Evolutionary conservation across 2,888 invertebrate genomes (phyloP).

Genomic region (Xanthostigma xanthostigma): DNA sequence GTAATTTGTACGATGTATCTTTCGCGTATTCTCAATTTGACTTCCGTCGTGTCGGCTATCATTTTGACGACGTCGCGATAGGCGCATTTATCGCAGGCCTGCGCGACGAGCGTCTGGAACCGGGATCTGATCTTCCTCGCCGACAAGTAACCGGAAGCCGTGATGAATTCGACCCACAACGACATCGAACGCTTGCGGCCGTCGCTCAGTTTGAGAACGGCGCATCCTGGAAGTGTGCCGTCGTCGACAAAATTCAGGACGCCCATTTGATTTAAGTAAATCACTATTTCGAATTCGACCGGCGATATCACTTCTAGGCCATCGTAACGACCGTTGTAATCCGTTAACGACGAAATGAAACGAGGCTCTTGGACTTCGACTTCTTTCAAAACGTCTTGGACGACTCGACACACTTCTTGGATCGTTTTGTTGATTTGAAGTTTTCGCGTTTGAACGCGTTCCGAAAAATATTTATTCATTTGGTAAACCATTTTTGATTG

Average conservation of each 20-base stretch:
- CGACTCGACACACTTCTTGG: conserved; percentile 79
- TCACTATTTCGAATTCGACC: conserved; percentile 84
- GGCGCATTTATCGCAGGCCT: conserved; percentile 84
- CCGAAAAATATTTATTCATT: conserved; percentile 85
- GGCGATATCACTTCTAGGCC: conserved; percentile 89
- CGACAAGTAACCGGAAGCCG: conserved; percentile 86
- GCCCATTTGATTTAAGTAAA: conserved; percentile 95
- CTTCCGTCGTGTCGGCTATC: conserved; percentile 88
- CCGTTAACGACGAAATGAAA: conserved; percentile 80
- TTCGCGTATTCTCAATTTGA: conserved; percentile 75
- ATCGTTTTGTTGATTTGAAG: conserved; percentile 75
- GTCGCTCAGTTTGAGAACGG: conserved; percentile 85
- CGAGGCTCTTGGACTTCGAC: conserved; percentile 90
- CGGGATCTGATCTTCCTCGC: conserved; percentile 86
- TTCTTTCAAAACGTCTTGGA: conserved; percentile 88
- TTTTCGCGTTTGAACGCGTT: conserved; percentile 76
- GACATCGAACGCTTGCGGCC: conserved; percentile 94
- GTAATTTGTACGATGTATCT: conserved; percentile 87
- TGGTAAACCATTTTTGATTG: conserved; percentile 92
- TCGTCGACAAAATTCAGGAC: conserved; percentile 96
- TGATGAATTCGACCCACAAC: conserved; percentile 95
- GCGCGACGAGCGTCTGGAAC: conserved; percentile 78
- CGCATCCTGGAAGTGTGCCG: conserved; percentile 84
- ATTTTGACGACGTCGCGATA: conserved; percentile 87
- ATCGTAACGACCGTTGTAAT: conserved; percentile 80